These are phyloP conservation scores for Mesaphorura yosii DNA, from an alignment of 1,140 invertebrate genomes.

Conservation along the genomic window DNA sequence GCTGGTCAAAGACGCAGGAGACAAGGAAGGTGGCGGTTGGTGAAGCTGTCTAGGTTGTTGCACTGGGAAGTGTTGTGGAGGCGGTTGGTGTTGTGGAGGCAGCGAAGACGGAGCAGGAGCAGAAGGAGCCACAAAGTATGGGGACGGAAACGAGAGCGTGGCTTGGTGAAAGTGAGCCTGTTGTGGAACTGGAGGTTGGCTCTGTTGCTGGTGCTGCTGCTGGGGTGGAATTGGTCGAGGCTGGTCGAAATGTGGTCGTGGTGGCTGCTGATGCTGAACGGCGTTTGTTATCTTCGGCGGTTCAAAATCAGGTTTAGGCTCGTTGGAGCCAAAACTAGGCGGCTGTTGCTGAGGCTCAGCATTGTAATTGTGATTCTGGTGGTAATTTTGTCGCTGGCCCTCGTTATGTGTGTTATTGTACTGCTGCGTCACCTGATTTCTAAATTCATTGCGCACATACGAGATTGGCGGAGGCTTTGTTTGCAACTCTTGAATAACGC, in stretches of 20 bases:
- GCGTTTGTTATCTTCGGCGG: neutral
- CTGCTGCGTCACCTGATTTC: neutral
- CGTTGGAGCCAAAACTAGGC: neutral
- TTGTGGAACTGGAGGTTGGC: neutral
- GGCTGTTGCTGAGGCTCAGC: neutral
- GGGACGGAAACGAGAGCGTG: neutral
- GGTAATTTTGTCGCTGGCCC: neutral
- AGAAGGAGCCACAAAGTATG: neutral
- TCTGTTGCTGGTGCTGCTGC: neutral
- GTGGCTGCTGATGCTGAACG: neutral
- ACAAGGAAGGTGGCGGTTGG: neutral
- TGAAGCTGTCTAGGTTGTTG: neutral
- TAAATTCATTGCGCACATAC: no score
- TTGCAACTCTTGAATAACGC: conserved; percentile 6
- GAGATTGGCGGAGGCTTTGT: neutral
- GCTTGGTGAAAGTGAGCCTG: neutral
- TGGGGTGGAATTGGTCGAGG: neutral
- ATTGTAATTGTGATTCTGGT: neutral
- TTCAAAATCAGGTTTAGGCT: neutral
- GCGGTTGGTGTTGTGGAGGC: neutral
- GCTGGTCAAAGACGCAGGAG: neutral
- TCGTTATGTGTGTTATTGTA: neutral
- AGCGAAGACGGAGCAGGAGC: neutral
- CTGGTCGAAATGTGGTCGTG: conserved; percentile 1
- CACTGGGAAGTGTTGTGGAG: neutral